Evolutionary conservation across 2,113 vertebrate genomes (phyloP), one percentile per base, ranked within the genome.

Genomic region (Bufo bufo): DNA sequence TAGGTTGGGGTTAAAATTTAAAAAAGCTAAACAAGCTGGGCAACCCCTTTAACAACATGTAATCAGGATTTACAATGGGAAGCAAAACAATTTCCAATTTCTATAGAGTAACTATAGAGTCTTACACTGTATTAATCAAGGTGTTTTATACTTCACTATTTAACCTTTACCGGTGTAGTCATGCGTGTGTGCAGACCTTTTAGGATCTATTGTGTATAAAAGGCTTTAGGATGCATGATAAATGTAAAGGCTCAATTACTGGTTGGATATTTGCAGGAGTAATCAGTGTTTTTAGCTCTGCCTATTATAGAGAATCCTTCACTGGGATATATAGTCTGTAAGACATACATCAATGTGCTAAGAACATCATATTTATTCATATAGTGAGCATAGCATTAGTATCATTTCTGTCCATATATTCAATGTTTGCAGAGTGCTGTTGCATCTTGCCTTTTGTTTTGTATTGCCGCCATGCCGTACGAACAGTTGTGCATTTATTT

Each of bases 111-210:
- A 3, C 19, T n/a, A 50, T 52, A 20, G 16, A 49, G 13, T n/a
- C 45, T 19, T 17, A 52, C 3, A 77, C 19, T 20, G 49, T 17
- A 77, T 77, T 52, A 52, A 77, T 52, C 74, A 52, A n/a, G 49
- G 7, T 52, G 49, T 77, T 43, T 77, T 49, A 77, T 3, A 9
- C 47, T 50, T 50, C 52, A n/a, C 49, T 77, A n/a, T 20, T 20
- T 77, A 20, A 77, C 74, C 56, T 61, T 81, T 81, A 45, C 58
- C 10, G 56, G 79, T 61, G 33, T 81, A 81, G 79, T 3, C 79
- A 81, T 81, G 23, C 79, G 9, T 58, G n/a, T 45, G 45, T 81
- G 56, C 2, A 58, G 23, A 5, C 14, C 77, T 80, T 80, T 16
- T 58, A 58, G 3, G 56, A 58, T 58, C 56, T 59, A 43, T 45